Conservation (phyloP, 1,140 invertebrate genomes). For the Calosoma granatense region DNA sequence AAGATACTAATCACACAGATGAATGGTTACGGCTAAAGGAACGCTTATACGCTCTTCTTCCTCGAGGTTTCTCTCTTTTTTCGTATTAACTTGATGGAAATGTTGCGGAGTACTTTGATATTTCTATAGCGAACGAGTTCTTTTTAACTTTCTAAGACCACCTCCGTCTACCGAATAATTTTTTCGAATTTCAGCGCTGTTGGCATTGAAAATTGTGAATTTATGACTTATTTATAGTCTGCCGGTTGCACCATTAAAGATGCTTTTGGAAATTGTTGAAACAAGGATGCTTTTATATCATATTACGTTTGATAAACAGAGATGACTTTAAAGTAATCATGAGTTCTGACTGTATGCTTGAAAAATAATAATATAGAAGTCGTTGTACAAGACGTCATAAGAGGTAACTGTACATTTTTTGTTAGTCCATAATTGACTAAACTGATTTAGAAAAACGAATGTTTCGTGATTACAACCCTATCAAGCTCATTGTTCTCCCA, state of each 20-base stretch:
- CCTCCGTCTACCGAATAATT: too few species aligned
- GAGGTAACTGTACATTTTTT: too few species aligned
- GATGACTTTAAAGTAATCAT: background rate
- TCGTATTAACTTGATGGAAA: background rate
- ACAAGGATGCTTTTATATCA: too few species aligned
- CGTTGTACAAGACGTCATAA: too few species aligned
- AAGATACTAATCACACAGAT: conserved; percentile 18
- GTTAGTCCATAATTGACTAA: background rate
- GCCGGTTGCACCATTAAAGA: too few species aligned
- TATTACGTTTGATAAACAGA: background rate
- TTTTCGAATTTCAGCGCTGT: too few species aligned
- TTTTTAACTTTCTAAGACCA: too few species aligned
- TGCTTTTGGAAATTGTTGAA: too few species aligned
- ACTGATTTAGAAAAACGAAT: background rate
- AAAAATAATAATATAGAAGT: too few species aligned
- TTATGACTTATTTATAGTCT: too few species aligned
- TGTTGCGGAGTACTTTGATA: background rate
- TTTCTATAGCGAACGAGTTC: background rate
- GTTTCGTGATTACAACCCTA: background rate
- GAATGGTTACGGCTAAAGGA: conserved; percentile 12
- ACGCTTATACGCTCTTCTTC: background rate
- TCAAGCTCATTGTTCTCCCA: background rate
- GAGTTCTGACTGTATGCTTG: too few species aligned
- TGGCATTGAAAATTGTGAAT: too few species aligned
- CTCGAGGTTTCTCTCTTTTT: background rate